phyloP scores from a whole-genome alignment of 2,888 invertebrate species.

The Drosophila lacicola region DNA sequence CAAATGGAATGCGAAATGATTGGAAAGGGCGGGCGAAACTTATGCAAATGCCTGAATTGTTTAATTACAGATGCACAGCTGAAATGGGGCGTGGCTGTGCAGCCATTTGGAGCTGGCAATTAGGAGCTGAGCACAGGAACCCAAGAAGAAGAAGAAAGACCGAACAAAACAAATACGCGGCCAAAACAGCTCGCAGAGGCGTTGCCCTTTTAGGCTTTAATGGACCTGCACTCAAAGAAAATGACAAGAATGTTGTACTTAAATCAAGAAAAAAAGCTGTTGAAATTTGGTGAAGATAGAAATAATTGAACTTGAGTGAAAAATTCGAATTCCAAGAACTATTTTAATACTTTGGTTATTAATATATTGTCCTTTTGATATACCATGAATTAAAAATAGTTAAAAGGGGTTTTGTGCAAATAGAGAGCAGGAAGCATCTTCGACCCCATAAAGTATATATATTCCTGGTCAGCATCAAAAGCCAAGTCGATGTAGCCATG shows the following conservation, averaged over 20 bases:
- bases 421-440: too few relatives aligned
- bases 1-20: constrained; percentile 24
- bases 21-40: constrained; percentile 30
- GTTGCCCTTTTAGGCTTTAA: constrained; percentile 43
- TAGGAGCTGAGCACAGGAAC: constrained; percentile 7
- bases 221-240: constrained; percentile 5
- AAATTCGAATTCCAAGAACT: too few relatives aligned
- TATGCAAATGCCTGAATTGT: constrained; percentile 54
- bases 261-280: neutral
- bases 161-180: constrained; percentile 10
- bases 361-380: too few relatives aligned
- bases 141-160: neutral
- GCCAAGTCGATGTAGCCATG: too few relatives aligned
- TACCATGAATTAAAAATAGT: too few relatives aligned
- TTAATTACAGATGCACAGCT: constrained; percentile 50
- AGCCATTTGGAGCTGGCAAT: constrained; percentile 27
- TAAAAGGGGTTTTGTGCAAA: too few relatives aligned
- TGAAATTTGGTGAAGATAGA: too few relatives aligned
- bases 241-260: neutral
- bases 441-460: too few relatives aligned
- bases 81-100: constrained; percentile 14
- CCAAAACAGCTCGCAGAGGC: constrained; percentile 36
- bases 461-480: too few relatives aligned
- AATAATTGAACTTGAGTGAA: too few relatives aligned
- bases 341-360: too few relatives aligned